These are phyloP conservation scores for Rhamnusium bicolor DNA, from an alignment of 2,888 invertebrate species.

Conservation along the genomic window DNA sequence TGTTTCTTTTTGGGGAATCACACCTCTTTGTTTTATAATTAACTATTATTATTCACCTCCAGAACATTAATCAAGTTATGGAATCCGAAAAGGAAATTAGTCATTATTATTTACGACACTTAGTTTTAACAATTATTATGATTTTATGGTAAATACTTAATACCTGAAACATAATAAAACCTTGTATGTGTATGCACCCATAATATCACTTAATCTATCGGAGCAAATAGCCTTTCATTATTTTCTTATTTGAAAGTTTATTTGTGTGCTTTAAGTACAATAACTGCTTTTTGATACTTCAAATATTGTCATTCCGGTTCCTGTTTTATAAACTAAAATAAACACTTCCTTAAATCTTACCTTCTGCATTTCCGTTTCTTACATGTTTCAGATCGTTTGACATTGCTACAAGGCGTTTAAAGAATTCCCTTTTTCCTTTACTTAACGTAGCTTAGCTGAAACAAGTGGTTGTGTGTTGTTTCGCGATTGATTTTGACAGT, in stretches of 20 bases:
- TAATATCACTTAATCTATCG: no score
- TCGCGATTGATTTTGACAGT: conserved; percentile 34
- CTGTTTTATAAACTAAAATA: neutral
- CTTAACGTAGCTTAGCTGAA: conserved; percentile 11
- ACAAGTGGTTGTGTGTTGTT: conserved; percentile 17
- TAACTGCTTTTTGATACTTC: neutral
- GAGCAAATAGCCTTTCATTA: no score
- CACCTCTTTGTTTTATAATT: no score
- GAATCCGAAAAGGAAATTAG: no score
- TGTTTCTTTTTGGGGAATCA: no score
- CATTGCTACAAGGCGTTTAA: conserved; percentile 15
- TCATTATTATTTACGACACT: no score
- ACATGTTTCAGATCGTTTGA: conserved; percentile 9
- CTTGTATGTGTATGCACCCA: no score
- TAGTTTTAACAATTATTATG: no score
- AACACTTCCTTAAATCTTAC: conserved; percentile 14
- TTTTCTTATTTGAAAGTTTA: neutral
- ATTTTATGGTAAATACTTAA: no score
- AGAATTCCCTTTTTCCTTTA: conserved; percentile 7
- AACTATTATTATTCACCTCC: no score
- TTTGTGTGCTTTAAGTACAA: neutral
- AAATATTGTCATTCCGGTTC: neutral
- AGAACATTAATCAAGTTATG: no score
- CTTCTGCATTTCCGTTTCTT: conserved; percentile 12
- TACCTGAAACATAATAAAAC: no score